Base-by-base conservation (phyloP, 1,140 invertebrate species). In the Phthorimaea operculella region DNA sequence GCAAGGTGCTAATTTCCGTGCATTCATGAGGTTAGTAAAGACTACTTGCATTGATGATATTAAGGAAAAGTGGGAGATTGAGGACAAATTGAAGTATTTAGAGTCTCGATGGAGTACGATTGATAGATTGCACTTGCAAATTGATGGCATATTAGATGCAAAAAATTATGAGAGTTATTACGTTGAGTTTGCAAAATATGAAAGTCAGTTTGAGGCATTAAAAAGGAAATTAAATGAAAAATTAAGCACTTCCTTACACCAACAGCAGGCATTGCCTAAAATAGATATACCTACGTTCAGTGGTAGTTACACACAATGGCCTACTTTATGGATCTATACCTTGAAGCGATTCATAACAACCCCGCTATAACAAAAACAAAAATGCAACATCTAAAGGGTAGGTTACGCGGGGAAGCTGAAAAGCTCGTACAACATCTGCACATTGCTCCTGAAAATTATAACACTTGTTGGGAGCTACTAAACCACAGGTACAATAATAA, bases 281-380 rank as follows among this genome's bases (percentile, higher is more conserved):
- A 15, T 51, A 5, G 49, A 51, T 8, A 51, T 51, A 21, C 28
- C 49, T 21, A 33, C 28, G 2, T 51, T 51, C 16, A 28, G 16
- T 10, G 49, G 49, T 33, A 51, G 14, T 10, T 51, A 51, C 18
- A 28, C 49, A 28, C 49, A 51, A 15, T 51, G 49, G 49, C 18
- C 28, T 12, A 21, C 49, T 28, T 51, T 28, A 21, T 28, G 10
- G 49, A 51, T 28, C 28, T 51, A 9, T 51, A 28, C 28, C 7
- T 10, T 8, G 49, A 51, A 17, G 28, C 49, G 5, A 51, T 51
- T 8, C 49, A 51, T 15, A 51, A 51, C 17, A 51, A 51, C 28
- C 17, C 49, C 21, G 8, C 16, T 33, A 21, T 51, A 51, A 28
- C 17, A 1, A 33, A 33, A 8, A 18, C 49, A 33, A 51, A 51